These are phyloP conservation scores for Equus quagga DNA, from an alignment of 2,113 vertebrate genomes.

Conservation along the genomic window DNA sequence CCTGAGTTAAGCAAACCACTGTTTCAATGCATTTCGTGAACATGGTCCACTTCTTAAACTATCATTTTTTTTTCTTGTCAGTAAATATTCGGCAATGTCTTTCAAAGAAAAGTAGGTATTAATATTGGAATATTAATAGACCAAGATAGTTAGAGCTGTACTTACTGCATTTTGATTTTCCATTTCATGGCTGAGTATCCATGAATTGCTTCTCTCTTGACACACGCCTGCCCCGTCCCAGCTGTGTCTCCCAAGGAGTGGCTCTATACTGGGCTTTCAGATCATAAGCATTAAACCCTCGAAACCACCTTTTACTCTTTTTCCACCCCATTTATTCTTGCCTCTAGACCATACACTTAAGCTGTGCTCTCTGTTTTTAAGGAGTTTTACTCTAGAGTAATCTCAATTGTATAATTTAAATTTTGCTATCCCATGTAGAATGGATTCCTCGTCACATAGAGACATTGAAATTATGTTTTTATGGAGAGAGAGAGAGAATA, in stretches of 20 bases:
- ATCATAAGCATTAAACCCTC: not conserved
- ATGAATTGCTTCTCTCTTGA: not conserved
- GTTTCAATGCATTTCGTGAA: not conserved
- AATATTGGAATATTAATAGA: constrained; percentile 48
- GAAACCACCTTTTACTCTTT: not conserved
- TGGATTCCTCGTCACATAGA: not conserved
- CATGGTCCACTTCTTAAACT: not conserved
- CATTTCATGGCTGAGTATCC: constrained; percentile 46
- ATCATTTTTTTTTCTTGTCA: not conserved
- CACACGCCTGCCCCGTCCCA: not conserved
- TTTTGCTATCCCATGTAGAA: not conserved
- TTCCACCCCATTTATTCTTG: constrained; percentile 35
- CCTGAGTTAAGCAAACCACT: constrained; percentile 9
- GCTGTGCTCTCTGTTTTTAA: not conserved
- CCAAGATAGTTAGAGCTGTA: not conserved
- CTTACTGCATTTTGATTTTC: constrained; percentile 51
- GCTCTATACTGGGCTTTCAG: not conserved
- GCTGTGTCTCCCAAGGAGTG: constrained; percentile 1
- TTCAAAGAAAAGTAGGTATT: constrained; percentile 35
- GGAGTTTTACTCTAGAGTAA: not conserved
- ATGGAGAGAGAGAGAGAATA: not conserved
- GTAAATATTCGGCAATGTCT: constrained; percentile 39
- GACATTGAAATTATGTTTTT: not conserved
- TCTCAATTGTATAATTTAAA: constrained; percentile 34
- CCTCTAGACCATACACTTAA: not conserved